These are phyloP conservation scores for Sminthurinus aureus DNA, from an alignment of 2,888 invertebrate species.

Conservation along the genomic window DNA sequence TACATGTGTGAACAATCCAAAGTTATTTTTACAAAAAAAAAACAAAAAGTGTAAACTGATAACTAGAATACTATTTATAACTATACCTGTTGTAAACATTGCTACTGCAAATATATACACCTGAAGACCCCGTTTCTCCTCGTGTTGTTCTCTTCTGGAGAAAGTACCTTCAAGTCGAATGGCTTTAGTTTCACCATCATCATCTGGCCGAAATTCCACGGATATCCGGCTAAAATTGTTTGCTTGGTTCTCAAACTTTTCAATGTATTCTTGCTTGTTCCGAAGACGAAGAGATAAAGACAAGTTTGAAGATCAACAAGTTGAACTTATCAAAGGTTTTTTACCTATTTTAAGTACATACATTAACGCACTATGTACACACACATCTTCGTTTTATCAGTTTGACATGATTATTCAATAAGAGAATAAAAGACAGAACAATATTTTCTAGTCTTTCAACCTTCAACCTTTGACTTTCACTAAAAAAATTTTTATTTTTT, in stretches of 20 bases:
- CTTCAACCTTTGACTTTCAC: background rate
- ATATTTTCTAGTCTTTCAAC: background rate
- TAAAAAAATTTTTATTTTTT: background rate
- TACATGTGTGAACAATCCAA: no score
- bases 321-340: constrained; percentile 58
- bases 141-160: background rate
- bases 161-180: background rate
- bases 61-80: background rate
- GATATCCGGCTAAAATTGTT: constrained; percentile 49
- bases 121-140: background rate
- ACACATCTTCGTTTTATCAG: no score
- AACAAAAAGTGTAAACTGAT: background rate
- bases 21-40: background rate
- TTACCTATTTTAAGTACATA: background rate
- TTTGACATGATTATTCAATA: no score
- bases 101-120: background rate
- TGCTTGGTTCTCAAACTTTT: constrained; percentile 43
- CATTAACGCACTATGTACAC: no score
- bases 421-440: background rate
- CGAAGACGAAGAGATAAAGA: constrained; percentile 44
- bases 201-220: constrained; percentile 26
- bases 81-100: no score
- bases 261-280: constrained; percentile 42
- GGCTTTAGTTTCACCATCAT: constrained; percentile 15
- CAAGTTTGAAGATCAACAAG: constrained; percentile 57